Conservation (phyloP, 2,888 invertebrate species). For the Volucella bombylans region DNA sequence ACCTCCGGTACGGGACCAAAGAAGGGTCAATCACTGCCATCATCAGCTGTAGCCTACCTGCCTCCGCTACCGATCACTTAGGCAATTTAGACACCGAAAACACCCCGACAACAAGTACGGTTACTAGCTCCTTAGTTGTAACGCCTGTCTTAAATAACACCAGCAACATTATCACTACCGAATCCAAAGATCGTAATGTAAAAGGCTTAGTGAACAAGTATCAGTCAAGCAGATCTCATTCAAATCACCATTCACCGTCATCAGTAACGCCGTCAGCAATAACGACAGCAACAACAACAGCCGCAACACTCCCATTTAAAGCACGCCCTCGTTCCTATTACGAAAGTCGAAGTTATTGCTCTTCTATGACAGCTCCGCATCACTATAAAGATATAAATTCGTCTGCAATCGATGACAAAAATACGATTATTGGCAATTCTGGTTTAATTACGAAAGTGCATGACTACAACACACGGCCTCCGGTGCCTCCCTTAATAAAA, state of each 20-base stretch:
- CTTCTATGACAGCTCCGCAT: constrained; percentile 65
- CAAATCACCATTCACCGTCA: constrained; percentile 81
- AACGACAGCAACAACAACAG: constrained; percentile 63
- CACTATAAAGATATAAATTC: constrained; percentile 47
- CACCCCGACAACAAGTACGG: constrained; percentile 27
- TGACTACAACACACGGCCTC: constrained; percentile 81
- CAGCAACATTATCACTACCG: constrained; percentile 76
- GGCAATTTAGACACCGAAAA: constrained; percentile 48
- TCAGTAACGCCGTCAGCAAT: constrained; percentile 81
- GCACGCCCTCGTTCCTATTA: constrained; percentile 81
- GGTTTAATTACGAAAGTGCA: constrained; percentile 76
- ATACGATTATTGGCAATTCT: constrained; percentile 34
- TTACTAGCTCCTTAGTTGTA: constrained; percentile 57
- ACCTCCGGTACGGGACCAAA: constrained; percentile 74
- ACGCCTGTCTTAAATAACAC: constrained; percentile 39
- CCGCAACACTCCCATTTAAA: constrained; percentile 75
- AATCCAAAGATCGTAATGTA: constrained; percentile 87
- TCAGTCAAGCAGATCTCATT: constrained; percentile 83
- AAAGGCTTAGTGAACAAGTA: constrained; percentile 90
- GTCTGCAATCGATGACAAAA: constrained; percentile 43
- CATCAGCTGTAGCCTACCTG: constrained; percentile 83
- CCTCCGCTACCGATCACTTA: constrained; percentile 64
- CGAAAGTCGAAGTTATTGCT: constrained; percentile 78
- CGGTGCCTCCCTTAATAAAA: constrained; percentile 81
- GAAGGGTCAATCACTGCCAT: constrained; percentile 84